Percentiles rank a stretch among this genome's conserved stretches.
Conservation (phyloP, 1,140 invertebrate genomes). For the Diprion similis region DNA sequence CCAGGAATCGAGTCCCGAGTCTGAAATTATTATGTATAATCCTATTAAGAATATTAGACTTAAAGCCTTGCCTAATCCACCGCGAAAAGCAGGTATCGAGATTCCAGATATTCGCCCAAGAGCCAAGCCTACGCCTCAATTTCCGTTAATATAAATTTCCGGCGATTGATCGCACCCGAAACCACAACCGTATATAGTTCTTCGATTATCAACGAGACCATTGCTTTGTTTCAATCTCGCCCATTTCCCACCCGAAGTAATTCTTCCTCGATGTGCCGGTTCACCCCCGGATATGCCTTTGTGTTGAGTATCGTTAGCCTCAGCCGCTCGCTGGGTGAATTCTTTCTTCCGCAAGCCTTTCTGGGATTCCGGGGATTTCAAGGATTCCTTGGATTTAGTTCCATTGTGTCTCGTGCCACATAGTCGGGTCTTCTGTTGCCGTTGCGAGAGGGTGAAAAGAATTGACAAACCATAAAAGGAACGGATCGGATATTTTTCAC, state of each 20-base stretch:
- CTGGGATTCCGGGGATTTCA: background rate
- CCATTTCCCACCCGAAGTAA: no score
- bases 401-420: background rate
- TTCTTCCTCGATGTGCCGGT: no score
- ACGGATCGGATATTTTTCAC: no score
- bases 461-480: background rate
- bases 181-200: background rate
- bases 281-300: no score
- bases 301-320: background rate
- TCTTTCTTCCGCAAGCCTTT: background rate
- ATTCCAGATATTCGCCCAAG: background rate
- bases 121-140: background rate
- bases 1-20: conserved; percentile 26
- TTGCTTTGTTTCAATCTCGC: no score
- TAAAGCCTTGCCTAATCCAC: conserved; percentile 2
- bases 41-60: conserved; percentile 29
- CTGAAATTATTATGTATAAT: conserved; percentile 34
- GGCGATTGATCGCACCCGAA: background rate
- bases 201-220: no score
- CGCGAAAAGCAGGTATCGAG: background rate
- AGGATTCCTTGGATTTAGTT: background rate
- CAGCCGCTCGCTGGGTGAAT: background rate
- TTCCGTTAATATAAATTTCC: background rate
- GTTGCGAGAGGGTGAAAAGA: background rate
- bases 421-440: background rate